A percentile compares a stretch with the other conserved stretches of the same genome.
Evolutionary conservation across 2,113 vertebrate species (phyloP).

Genomic region (Oostethus manadensis): DNA sequence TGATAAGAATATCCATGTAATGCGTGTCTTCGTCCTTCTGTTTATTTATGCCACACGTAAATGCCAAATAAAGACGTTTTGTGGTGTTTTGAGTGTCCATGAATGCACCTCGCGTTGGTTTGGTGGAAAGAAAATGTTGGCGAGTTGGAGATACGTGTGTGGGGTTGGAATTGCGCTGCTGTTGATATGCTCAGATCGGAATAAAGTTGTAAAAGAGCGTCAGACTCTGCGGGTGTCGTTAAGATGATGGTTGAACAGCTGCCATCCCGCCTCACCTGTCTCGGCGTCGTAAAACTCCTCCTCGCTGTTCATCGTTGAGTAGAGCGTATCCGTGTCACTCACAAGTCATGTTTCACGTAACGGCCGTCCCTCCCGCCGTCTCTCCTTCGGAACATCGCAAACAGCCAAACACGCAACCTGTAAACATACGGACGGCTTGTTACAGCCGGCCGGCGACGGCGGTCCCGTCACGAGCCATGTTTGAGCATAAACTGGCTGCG

Average conservation of each 20-base stretch:
- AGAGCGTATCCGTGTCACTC: constrained; percentile 51
- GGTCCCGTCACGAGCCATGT: neutral
- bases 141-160: too few relatives aligned
- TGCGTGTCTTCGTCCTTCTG: too few relatives aligned
- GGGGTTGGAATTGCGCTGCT: too few relatives aligned
- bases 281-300: constrained; percentile 98
- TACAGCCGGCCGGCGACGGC: neutral
- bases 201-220: too few relatives aligned
- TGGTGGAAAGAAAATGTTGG: too few relatives aligned
- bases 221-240: neutral
- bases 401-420: constrained; percentile 32
- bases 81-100: too few relatives aligned
- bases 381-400: constrained; percentile 45
- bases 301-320: constrained; percentile 88
- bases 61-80: too few relatives aligned
- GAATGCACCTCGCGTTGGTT: too few relatives aligned
- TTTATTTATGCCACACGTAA: too few relatives aligned
- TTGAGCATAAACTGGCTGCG: neutral
- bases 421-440: constrained; percentile 24
- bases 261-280: constrained; percentile 74
- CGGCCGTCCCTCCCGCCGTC: constrained; percentile 38
- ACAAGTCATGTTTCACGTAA: constrained; percentile 55
- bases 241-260: neutral
- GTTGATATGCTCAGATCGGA: too few relatives aligned
- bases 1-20: too few relatives aligned